A percentile compares a stretch with the other conserved stretches of the same genome.
phyloP scores from a whole-genome alignment of 2,888 invertebrate species.

The Neocrepidodera transversa region DNA sequence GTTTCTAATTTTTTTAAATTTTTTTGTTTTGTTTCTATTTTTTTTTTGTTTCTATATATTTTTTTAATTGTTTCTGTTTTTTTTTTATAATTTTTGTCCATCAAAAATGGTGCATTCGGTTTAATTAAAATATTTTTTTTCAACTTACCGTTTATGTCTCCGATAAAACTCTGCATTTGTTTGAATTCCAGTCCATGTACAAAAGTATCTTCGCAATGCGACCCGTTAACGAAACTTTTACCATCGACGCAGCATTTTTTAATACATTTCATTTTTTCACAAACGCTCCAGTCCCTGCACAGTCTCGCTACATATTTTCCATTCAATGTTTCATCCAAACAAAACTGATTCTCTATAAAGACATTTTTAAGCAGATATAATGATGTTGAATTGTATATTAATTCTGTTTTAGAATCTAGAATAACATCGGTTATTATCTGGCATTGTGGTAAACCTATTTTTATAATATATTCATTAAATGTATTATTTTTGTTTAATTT shows the following conservation, averaged over 20 bases:
- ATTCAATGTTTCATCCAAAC: constrained; percentile 42
- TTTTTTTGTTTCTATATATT: too few relatives aligned
- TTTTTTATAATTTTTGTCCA: too few relatives aligned
- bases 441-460: constrained; percentile 44
- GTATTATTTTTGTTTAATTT: constrained; percentile 4
- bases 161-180: constrained; percentile 29
- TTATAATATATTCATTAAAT: constrained; percentile 30
- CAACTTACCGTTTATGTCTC: constrained; percentile 29
- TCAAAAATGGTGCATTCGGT: too few relatives aligned
- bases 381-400: constrained; percentile 1
- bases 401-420: constrained; percentile 23
- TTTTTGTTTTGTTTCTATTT: too few relatives aligned
- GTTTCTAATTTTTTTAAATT: too few relatives aligned
- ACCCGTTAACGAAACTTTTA: constrained; percentile 58
- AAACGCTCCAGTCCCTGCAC: constrained; percentile 44
- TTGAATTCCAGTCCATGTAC: constrained; percentile 46
- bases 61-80: too few relatives aligned
- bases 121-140: neutral
- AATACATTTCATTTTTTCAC: constrained; percentile 54
- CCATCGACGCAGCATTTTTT: constrained; percentile 66
- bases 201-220: constrained; percentile 45
- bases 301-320: constrained; percentile 40
- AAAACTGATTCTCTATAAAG: constrained; percentile 27
- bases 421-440: constrained; percentile 43
- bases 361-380: neutral